Evolutionary conservation across 2,113 vertebrate species (phyloP).

Genomic region (Pogonocichla stellata): DNA sequence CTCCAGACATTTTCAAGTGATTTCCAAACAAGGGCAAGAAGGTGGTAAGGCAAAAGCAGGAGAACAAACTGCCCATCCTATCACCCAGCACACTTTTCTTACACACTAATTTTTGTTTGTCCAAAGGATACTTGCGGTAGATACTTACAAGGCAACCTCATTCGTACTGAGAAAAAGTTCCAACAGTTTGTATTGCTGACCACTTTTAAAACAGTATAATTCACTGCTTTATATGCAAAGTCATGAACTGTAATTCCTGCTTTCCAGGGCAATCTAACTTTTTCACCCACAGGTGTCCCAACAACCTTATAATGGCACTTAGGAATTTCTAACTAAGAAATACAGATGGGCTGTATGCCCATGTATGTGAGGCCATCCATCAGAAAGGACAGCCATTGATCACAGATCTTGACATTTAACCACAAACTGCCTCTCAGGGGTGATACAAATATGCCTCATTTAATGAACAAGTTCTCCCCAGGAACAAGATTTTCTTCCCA

Average conservation of each 20-base stretch:
- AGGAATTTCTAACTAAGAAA: neutral
- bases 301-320: neutral
- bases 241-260: neutral
- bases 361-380: neutral
- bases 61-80: neutral
- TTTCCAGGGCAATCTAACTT: neutral
- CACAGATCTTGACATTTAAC: neutral
- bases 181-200: neutral
- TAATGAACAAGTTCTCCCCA: neutral
- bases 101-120: neutral
- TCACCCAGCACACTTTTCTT: neutral
- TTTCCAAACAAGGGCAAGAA: neutral
- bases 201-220: neutral
- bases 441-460: neutral
- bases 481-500: constrained; percentile 12
- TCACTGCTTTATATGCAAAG: neutral
- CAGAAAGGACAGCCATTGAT: neutral
- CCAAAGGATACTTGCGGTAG: neutral
- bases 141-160: neutral
- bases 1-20: neutral
- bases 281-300: neutral
- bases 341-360: neutral
- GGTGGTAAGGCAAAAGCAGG: neutral
- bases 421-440: neutral
- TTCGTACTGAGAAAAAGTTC: neutral